These are phyloP conservation scores for Triops cancriformis DNA, from an alignment of 1,140 invertebrate genomes.

Conservation along the genomic window DNA sequence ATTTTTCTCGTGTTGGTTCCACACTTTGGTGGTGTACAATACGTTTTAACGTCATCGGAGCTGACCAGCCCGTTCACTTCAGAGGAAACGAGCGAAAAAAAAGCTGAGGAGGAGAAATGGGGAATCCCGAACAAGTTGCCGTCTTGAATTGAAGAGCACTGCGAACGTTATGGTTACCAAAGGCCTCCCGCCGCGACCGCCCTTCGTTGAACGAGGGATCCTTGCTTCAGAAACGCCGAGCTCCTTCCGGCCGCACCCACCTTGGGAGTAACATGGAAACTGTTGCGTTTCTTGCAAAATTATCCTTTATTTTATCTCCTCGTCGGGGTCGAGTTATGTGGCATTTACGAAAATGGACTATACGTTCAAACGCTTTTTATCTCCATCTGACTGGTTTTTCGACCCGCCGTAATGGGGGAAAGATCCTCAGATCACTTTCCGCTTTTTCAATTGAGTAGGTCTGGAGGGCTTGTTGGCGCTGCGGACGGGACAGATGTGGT, in stretches of 20 bases:
- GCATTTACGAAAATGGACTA: constrained; percentile 1
- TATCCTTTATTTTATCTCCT: neutral
- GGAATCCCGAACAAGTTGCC: neutral
- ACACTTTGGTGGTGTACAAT: neutral
- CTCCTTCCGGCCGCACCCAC: constrained; percentile 11
- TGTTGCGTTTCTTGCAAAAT: neutral
- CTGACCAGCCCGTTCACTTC: neutral
- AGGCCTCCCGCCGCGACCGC: neutral
- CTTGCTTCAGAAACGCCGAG: neutral
- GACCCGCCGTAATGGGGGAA: neutral
- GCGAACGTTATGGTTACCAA: neutral
- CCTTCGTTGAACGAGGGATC: neutral
- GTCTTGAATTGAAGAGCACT: neutral
- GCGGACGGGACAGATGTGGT: neutral
- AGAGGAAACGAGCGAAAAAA: neutral
- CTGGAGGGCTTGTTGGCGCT: neutral
- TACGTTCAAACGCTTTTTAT: neutral
- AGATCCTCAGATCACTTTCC: neutral
- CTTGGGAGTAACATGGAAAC: neutral
- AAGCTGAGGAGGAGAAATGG: neutral
- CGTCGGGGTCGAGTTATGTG: neutral
- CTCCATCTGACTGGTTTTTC: neutral
- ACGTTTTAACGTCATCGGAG: neutral
- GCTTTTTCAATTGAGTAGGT: neutral
- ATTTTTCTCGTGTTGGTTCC: neutral